Conservation (phyloP, 2,113 vertebrate genomes). For the Muscicapa adusta region DNA sequence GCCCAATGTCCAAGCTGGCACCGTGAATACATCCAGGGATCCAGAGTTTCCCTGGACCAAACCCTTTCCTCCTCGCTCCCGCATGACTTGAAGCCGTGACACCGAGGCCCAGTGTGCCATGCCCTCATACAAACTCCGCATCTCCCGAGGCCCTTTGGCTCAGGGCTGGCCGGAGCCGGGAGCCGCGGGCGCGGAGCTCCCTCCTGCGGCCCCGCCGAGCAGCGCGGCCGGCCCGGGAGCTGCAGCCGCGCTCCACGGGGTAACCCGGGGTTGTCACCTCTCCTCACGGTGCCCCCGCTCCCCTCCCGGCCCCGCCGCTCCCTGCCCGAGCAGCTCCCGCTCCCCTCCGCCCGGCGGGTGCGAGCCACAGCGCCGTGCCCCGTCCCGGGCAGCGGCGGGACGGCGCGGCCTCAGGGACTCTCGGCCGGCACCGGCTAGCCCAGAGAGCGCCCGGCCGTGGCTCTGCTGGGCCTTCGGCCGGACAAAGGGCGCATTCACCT, state of each 20-base stretch:
- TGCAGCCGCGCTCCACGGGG: not conserved
- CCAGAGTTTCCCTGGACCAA: not conserved
- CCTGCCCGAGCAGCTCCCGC: not conserved
- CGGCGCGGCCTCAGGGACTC: not conserved
- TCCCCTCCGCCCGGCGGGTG: not conserved
- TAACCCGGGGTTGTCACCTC: fast-evolving
- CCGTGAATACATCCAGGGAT: not conserved
- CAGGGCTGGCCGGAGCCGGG: not conserved
- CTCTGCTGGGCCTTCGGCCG: not conserved
- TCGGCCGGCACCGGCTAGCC: not conserved
- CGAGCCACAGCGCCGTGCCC: fast-evolving
- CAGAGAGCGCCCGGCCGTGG: not conserved
- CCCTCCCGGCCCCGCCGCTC: fast-evolving
- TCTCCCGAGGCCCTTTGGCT: fast-evolving
- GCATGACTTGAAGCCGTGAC: fast-evolving
- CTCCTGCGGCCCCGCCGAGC: constrained; percentile 4
- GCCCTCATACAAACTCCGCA: fast-evolving
- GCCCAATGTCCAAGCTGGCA: not conserved
- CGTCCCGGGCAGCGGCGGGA: not conserved
- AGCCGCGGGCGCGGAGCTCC: not conserved
- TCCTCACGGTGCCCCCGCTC: fast-evolving
- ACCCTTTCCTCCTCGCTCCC: not conserved
- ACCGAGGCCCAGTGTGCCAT: fast-evolving
- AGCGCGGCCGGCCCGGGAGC: not conserved
- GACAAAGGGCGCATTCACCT: constrained; percentile 31